Evolutionary conservation across 2,888 invertebrate species (phyloP), one percentile per base, ranked within the genome.

Genomic region (Melieria crassipennis): DNA sequence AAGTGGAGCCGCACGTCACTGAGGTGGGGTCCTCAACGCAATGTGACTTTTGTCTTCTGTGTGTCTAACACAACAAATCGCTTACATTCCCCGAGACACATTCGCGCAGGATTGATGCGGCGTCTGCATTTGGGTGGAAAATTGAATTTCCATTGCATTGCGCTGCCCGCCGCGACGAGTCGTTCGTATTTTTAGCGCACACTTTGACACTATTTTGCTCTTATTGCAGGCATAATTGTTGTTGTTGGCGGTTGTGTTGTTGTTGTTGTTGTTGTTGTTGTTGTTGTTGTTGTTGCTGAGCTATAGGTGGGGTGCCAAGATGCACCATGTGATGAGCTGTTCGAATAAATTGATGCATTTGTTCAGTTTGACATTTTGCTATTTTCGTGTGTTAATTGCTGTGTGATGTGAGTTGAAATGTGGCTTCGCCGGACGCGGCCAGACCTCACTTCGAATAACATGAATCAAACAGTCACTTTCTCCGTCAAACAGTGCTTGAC

Each of bases 61-160:
- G 45, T 69, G 80, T 80, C 77, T 78, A 81, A 80, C 78, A 80
- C 80, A 81, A 80, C 81, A 82, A 85, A 80, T 83, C 84, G 82
- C 78, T 82, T 78, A 79, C 80, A 80, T 81, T 79, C 78, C 75
- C 78, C 72, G 56, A 76, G 76, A 78, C 73, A 80, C 78, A 80
- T 80, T 81, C 79, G 77, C 79, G 77, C 76, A 81, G 77, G 83
- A 82, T 83, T 79, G 84, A 84, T 83, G 82, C 79, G 82, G 79
- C 83, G 82, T 80, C 78, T 83, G 80, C 78, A 79, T 78, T 83
- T 83, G 78, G 81, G 78, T 80, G 76, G 79, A 83, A 82, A 83
- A 82, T 83, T 82, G 78, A 84, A 83, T 82, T 82, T 77, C 74
- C 46, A 48, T 67, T 64, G 56, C 57, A 67, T 56, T 61, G 10